Conservation (phyloP, 2,888 invertebrate genomes). For the Coecobrya sp. region DNA sequence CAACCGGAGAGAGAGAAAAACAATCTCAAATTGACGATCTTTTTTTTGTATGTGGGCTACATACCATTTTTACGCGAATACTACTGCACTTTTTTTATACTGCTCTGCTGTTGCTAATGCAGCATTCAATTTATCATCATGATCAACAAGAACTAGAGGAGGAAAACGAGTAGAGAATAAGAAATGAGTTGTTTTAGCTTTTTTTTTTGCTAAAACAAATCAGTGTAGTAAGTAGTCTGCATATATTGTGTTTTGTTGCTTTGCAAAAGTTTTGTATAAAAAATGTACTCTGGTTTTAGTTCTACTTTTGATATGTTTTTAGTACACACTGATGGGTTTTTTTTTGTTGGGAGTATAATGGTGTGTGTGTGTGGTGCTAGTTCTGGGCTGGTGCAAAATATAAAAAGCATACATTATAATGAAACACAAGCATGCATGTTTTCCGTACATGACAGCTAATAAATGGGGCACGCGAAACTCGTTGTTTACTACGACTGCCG, state of each 20-base stretch:
- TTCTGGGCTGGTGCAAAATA: constrained; percentile 12
- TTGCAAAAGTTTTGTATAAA: not conserved
- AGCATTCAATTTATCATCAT: constrained; percentile 55
- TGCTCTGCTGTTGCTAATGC: not conserved
- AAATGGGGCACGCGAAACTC: constrained; percentile 50
- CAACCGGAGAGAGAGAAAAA: not conserved
- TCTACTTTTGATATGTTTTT: constrained; percentile 13
- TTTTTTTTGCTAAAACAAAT: constrained; percentile 1
- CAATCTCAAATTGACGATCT: constrained; percentile 38
- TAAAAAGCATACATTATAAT: constrained; percentile 17
- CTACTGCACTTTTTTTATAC: constrained; percentile 43
- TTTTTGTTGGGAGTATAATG: not conserved
- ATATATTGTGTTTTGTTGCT: constrained; percentile 8
- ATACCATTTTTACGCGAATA: not conserved
- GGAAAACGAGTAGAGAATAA: constrained; percentile 25
- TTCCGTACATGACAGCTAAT: constrained; percentile 21
- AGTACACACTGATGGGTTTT: not conserved
- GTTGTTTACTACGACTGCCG: constrained; percentile 18
- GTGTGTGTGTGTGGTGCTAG: not conserved
- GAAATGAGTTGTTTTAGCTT: constrained; percentile 29
- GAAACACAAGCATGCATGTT: constrained; percentile 24
- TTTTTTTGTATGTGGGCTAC: constrained; percentile 1
- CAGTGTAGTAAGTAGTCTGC: constrained; percentile 18
- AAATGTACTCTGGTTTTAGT: not conserved
- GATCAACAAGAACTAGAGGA: not conserved